These are phyloP conservation scores for Stramonita haemastoma DNA, from an alignment of 2,888 invertebrate species.

Conservation along the genomic window DNA sequence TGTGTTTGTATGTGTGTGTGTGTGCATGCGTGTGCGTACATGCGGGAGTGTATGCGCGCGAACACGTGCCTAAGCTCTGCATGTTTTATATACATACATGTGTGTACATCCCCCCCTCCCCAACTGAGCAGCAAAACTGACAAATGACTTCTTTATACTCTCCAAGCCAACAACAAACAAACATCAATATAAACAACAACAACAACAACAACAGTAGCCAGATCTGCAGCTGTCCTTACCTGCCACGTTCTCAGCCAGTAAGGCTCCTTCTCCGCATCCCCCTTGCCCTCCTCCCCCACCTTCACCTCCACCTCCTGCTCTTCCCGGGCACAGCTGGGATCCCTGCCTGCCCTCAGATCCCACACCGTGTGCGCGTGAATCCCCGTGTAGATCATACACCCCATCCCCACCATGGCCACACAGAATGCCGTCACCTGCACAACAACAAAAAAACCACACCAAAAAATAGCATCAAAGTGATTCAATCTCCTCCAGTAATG, in stretches of 20 bases:
- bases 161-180: too few relatives aligned
- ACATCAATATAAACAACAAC: background rate
- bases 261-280: conserved; percentile 44
- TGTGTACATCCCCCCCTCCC: too few relatives aligned
- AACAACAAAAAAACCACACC: too few relatives aligned
- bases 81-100: background rate
- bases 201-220: background rate
- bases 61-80: background rate
- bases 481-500: too few relatives aligned
- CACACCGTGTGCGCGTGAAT: conserved; percentile 65
- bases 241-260: conserved; percentile 63
- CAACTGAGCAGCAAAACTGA: too few relatives aligned
- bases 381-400: conserved; percentile 68
- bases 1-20: background rate
- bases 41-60: background rate
- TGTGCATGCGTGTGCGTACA: background rate
- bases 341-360: conserved; percentile 51
- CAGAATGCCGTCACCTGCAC: conserved; percentile 56
- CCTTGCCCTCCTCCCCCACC: conserved; percentile 27
- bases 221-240: background rate
- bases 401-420: conserved; percentile 67
- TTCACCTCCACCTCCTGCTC: conserved; percentile 32
- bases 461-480: too few relatives aligned
- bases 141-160: too few relatives aligned
- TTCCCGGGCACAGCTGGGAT: conserved; percentile 25